Base-by-base conservation (phyloP, 2,797 vertebrate genomes). In the Ctenosaura bakeri region DNA sequence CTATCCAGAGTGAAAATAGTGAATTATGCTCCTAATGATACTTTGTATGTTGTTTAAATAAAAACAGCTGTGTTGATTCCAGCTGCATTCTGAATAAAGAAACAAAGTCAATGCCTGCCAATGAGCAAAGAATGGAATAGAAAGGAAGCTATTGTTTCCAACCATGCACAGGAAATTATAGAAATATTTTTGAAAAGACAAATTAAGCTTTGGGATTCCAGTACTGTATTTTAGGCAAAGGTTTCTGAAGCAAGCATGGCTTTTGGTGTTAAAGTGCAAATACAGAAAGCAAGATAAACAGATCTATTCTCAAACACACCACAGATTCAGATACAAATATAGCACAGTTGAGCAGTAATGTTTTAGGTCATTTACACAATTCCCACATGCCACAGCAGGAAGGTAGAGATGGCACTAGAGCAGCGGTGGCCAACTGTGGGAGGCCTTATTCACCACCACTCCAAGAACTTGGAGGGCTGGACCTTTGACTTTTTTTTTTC, bases 11-110 rank as follows among this genome's bases (percentile, higher is more conserved):
- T 83, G 79, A 83, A 87, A 90, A 90, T 82, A 90, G 38, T 86
- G 64, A 73, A 90, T 73, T 56, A 66, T 66, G 46, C 9, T 26
- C 42, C n/a, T 85, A 78, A 54, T 85, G 46, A 79, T 66, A 92
- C 91, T 90, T 94, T 92, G 88, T 46, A 93, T 92, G 4, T 88
- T 93, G 18, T 82, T 94, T 90, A 94, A 94, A 90, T 92, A 93
- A 93, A 94, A 90, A n/a, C 90, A 94, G 87, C 93, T 94, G 92
- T 90, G 56, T 90, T 93, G 86, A 86, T 90, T 91, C 94, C 90
- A 93, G 73, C n/a, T 91, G 85, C 89, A 66, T 78, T 94, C 83
- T 92, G 94, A 96, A 93, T 56, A 92, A 85, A 87, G 71, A 64
- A 83, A 83, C 38, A 77, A 83, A 83, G 52, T 32, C 9, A 50